Evolutionary conservation across 1,140 invertebrate genomes (phyloP), one percentile per base, ranked within the genome.

Genomic region (Drosophila tsacasi): DNA sequence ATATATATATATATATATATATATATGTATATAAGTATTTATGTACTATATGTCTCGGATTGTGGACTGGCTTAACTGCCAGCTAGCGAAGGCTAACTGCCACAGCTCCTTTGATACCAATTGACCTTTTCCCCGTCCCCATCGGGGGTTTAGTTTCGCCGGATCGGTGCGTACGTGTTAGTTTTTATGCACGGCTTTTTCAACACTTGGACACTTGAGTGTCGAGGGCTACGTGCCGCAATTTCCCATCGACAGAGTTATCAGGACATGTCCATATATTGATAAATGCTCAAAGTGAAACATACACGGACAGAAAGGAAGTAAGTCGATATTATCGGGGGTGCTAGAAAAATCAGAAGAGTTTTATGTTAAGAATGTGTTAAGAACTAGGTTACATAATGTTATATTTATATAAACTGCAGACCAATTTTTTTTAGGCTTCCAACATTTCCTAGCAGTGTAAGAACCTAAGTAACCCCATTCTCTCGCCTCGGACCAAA

Each of bases 181-280:
- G 84, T 89, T 83, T 76, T 69, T 80, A 68, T 59, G 57, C 64
- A 82, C 77, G 68, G 80, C 72, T 77, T 80, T 86, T 80, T 86
- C 80, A 83, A 83, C 83, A 83, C 84, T 89, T 90, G 81, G 81
- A 73, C 84, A 90, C 71, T 84, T 85, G 77, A 76, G 52, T 84
- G 81, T 69, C 66, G 59, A 59, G 42, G 55, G 25, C 46, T 79
- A 89, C 85, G 85, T 89, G 85, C 85, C 79, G 71, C 81, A 90
- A 90, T 89, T 85, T 69, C 68, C 68, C 40, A 81, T 83, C 76
- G 82, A 90, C 85, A 63, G 69, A 67, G 83, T 81, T 90, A 90
- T 90, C 81, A 75, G 65, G 76, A 68, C 57, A 63, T 62, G 73
- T 73, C 78, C 85, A 89, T 89, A 90, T 84, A 90, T 89, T 89